phyloP scores from a whole-genome alignment of 2,888 invertebrate species.

The Griposia aprilina region DNA sequence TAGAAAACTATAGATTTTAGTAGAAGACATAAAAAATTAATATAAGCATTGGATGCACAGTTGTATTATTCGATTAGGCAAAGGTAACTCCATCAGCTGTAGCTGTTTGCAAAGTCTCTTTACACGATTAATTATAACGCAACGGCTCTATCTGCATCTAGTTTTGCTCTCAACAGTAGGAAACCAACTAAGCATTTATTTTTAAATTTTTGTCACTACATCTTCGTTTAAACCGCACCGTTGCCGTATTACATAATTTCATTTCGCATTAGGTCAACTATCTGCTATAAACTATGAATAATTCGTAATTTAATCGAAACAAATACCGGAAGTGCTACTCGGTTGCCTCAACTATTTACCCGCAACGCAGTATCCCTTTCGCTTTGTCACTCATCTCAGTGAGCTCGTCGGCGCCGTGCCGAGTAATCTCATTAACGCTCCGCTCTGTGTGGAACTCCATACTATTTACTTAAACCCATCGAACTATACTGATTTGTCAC shows the following conservation, averaged over 20 bases:
- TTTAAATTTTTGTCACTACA: not conserved
- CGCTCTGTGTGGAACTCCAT: slow-evolving; percentile 10
- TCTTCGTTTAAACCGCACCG: not conserved
- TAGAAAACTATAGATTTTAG: slow-evolving; percentile 29
- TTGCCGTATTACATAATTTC: not conserved
- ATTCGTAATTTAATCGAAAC: slow-evolving; percentile 2
- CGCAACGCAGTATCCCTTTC: slow-evolving; percentile 49
- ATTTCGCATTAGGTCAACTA: not conserved
- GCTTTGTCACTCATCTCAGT: slow-evolving; percentile 44
- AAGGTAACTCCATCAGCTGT: no score
- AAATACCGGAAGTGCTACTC: not conserved
- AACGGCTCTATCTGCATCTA: not conserved
- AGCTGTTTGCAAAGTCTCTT: not conserved
- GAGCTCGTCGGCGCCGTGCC: slow-evolving; percentile 31
- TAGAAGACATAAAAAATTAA: not conserved
- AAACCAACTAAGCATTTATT: not conserved
- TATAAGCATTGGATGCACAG: not conserved
- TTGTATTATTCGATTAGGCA: not conserved
- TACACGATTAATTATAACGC: not conserved
- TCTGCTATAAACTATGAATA: not conserved
- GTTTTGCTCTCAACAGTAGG: not conserved
- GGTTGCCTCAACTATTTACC: slow-evolving; percentile 37
- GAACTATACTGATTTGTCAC: slow-evolving; percentile 27
- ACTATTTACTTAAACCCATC: slow-evolving; percentile 22
- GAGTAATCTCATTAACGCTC: slow-evolving; percentile 52